These are phyloP conservation scores for Euwallacea fornicatus DNA, from an alignment of 1,140 invertebrate genomes.

Conservation along the genomic window DNA sequence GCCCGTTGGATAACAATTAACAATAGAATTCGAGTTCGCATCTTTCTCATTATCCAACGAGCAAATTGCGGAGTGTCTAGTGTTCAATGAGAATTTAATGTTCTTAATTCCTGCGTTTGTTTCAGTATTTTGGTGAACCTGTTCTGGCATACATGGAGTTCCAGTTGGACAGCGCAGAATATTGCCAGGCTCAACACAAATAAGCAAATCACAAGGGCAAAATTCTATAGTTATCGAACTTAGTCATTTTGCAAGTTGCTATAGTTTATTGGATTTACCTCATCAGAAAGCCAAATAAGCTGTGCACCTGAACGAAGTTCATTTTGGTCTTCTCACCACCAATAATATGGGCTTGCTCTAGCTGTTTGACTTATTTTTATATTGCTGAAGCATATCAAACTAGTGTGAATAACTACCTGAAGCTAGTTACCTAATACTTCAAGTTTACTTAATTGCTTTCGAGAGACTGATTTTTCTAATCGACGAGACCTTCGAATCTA, in stretches of 20 bases:
- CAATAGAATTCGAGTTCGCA: too few species aligned
- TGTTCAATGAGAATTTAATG: too few species aligned
- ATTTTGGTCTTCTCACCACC: constrained; percentile 17
- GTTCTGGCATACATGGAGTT: constrained; percentile 89
- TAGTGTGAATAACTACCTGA: constrained; percentile 38
- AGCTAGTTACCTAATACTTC: constrained; percentile 24
- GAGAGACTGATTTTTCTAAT: constrained; percentile 36
- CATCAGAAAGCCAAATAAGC: constrained; percentile 46
- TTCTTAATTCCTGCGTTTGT: constrained; percentile 17
- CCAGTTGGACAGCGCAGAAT: constrained; percentile 92
- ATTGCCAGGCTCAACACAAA: constrained; percentile 96
- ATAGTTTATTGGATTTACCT: constrained; percentile 47
- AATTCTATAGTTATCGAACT: constrained; percentile 38
- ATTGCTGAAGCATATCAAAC: constrained; percentile 42
- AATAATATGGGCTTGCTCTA: constrained; percentile 26
- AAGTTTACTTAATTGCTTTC: constrained; percentile 19
- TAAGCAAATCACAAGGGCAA: constrained; percentile 59
- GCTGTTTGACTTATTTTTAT: constrained; percentile 30
- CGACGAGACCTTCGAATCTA: constrained; percentile 9
- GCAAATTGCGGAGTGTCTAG: too few species aligned
- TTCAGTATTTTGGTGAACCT: constrained; percentile 54
- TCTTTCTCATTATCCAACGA: too few species aligned
- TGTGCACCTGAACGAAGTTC: constrained; percentile 32
- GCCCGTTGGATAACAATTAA: too few species aligned
- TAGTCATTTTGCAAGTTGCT: constrained; percentile 43